phyloP scores from a whole-genome alignment of 2,888 invertebrate species.

The Adelphocoris suturalis region DNA sequence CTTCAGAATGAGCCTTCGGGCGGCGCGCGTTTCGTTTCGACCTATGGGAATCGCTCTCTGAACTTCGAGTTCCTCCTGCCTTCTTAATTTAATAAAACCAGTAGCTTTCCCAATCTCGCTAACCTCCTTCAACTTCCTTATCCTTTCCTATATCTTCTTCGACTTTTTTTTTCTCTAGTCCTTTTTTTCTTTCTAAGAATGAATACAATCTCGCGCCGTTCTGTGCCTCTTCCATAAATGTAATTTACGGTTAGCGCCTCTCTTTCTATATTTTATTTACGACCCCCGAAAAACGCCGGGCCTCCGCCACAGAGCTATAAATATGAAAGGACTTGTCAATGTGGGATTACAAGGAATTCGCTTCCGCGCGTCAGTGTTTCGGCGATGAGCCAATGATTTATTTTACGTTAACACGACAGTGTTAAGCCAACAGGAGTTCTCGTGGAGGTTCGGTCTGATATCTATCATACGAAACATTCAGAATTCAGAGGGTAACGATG shows the following conservation, averaged over 20 bases:
- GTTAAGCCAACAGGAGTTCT: constrained; percentile 10
- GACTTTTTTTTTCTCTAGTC: background rate
- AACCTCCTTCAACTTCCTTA: constrained; percentile 37
- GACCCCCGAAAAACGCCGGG: constrained; percentile 35
- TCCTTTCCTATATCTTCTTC: constrained; percentile 2
- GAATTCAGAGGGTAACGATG: no score
- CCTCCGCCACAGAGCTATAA: constrained; percentile 24
- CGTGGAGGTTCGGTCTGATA: no score
- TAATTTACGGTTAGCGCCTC: constrained; percentile 59
- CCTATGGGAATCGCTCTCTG: constrained; percentile 44
- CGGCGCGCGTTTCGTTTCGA: constrained; percentile 38
- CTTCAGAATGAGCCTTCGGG: background rate
- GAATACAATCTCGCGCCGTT: constrained; percentile 46
- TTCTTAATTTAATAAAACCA: constrained; percentile 56
- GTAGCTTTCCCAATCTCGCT: constrained; percentile 54
- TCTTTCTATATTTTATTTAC: constrained; percentile 57
- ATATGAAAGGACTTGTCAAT: constrained; percentile 50
- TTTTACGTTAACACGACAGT: constrained; percentile 39
- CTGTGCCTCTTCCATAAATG: constrained; percentile 5
- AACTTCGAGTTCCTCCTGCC: background rate
- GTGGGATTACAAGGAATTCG: constrained; percentile 54
- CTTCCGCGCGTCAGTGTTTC: constrained; percentile 52
- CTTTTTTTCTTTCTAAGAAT: constrained; percentile 7
- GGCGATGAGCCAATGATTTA: constrained; percentile 38
- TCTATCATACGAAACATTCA: no score